A percentile compares a stretch with the other conserved stretches of the same genome.
Conservation (phyloP, 2,888 invertebrate genomes). For the Scaeva pyrastri region DNA sequence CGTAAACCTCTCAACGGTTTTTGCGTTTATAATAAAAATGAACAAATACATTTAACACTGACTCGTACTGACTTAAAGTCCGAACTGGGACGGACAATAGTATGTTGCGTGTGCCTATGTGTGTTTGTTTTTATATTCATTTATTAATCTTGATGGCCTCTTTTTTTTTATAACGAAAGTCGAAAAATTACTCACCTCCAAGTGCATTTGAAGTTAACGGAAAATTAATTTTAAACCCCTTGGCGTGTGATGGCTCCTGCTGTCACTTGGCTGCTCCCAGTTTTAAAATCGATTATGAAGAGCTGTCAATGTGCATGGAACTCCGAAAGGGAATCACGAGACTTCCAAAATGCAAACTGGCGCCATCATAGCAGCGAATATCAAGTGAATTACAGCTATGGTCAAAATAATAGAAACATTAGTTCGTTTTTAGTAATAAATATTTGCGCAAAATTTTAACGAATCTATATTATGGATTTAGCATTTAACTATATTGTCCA, state of each 20-base stretch:
- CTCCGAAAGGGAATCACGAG: neutral
- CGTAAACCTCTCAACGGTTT: neutral
- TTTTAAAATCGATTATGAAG: neutral
- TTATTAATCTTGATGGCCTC: neutral
- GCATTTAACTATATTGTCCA: too few relatives aligned
- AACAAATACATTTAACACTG: constrained; percentile 3
- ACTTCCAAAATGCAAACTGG: neutral
- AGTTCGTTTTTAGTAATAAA: too few relatives aligned
- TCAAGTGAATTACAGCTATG: neutral
- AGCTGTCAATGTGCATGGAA: constrained; percentile 1
- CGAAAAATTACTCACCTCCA: neutral
- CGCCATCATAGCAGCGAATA: neutral
- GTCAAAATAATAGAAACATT: too few relatives aligned
- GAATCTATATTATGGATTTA: too few relatives aligned
- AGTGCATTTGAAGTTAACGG: neutral
- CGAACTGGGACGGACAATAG: too few relatives aligned
- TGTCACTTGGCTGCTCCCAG: neutral
- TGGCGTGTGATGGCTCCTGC: neutral
- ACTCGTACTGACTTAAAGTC: neutral
- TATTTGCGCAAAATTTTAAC: too few relatives aligned
- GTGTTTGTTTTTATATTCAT: too few relatives aligned
- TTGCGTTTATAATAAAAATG: neutral
- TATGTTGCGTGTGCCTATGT: neutral
- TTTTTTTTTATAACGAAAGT: constrained; percentile 4
- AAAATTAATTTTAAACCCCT: constrained; percentile 11